phyloP scores from a whole-genome alignment of 1,140 invertebrate genomes.

The Tetramorium alpestre region DNA sequence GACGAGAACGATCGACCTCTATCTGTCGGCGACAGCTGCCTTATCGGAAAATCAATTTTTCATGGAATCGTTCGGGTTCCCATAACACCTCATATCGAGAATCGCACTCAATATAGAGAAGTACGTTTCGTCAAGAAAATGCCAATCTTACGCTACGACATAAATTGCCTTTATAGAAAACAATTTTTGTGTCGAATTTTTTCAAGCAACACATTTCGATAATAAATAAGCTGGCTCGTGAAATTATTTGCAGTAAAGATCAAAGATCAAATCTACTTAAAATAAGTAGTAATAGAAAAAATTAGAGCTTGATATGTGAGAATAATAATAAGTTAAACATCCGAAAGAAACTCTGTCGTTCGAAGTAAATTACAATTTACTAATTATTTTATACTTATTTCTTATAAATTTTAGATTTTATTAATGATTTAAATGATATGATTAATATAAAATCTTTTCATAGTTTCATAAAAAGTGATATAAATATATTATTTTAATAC shows the following conservation, averaged over 20 bases:
- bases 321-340: not conserved
- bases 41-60: slow-evolving; percentile 53
- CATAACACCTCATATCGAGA: slow-evolving; percentile 32
- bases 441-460: not conserved
- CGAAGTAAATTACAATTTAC: not conserved
- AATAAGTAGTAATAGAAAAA: not conserved
- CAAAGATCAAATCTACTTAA: not conserved
- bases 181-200: slow-evolving; percentile 18
- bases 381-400: not conserved
- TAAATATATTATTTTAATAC: not conserved
- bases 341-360: not conserved
- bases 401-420: not conserved
- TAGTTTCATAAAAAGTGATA: not conserved
- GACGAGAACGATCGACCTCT: slow-evolving; percentile 32
- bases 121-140: slow-evolving; percentile 36
- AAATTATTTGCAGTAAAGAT: not conserved
- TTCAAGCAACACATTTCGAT: not conserved
- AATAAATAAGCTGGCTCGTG: not conserved
- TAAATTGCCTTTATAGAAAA: not conserved
- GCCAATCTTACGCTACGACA: slow-evolving; percentile 28
- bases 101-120: slow-evolving; percentile 36
- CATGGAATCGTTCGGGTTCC: slow-evolving; percentile 29
- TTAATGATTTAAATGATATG: not conserved
- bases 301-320: not conserved
- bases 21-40: slow-evolving; percentile 70